These are phyloP conservation scores for Oryzias melastigma DNA, from an alignment of 2,113 vertebrate species.

Conservation along the genomic window DNA sequence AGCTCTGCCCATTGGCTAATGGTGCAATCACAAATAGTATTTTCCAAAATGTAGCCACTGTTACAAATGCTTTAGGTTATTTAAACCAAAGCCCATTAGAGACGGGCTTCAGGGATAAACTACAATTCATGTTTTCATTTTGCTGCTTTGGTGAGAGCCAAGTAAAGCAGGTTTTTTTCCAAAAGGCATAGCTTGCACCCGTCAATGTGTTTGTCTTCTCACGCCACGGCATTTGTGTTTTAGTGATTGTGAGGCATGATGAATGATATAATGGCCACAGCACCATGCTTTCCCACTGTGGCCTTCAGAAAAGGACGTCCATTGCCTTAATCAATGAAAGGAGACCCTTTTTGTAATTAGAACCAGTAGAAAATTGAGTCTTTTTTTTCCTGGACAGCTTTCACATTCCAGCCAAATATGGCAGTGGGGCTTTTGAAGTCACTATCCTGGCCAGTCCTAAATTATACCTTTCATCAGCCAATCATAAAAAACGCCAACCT, in stretches of 20 bases:
- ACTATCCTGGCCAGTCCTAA: conserved; percentile 66
- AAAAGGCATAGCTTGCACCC: conserved; percentile 20
- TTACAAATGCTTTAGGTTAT: conserved; percentile 66
- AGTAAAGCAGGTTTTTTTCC: conserved; percentile 40
- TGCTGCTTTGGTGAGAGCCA: conserved; percentile 34
- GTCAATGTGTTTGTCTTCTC: conserved; percentile 33
- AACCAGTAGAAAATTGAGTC: conserved; percentile 76
- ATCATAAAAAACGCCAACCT: conserved; percentile 70
- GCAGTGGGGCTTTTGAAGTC: conserved; percentile 70
- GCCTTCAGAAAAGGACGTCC: conserved; percentile 66
- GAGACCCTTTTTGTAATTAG: conserved; percentile 77
- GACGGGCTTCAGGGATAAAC: conserved; percentile 60
- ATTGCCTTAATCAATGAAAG: conserved; percentile 69
- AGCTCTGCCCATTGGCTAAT: conserved; percentile 56
- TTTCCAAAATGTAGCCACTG: conserved; percentile 63
- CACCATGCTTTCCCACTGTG: conserved; percentile 61
- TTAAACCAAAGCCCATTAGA: conserved; percentile 64
- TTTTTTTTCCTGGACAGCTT: conserved; percentile 76
- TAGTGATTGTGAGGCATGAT: conserved; percentile 38
- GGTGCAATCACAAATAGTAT: conserved; percentile 71
- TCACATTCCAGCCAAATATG: conserved; percentile 78
- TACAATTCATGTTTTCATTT: conserved; percentile 63
- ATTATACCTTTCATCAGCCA: conserved; percentile 78
- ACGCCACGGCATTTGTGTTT: conserved; percentile 26
- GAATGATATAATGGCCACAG: conserved; percentile 25